Base-by-base conservation (phyloP, 2,797 vertebrate genomes). In the Oreonectes daqikongensis region DNA sequence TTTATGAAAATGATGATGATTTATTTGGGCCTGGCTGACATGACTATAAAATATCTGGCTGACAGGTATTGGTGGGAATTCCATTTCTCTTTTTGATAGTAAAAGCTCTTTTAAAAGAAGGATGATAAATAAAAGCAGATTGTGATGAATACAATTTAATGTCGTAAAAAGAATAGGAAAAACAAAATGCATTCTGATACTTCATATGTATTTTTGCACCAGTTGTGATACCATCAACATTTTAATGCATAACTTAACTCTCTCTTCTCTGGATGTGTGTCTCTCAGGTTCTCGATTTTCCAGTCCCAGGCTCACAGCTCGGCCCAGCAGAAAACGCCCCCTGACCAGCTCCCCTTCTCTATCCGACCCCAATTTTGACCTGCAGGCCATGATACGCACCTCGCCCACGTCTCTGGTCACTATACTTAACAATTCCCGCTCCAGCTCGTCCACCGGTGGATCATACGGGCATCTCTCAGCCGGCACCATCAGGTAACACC, bases 381-480 rank as follows among this genome's bases (percentile, higher is more conserved):
- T 99, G 86, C 97, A 99, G 93, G 95, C 95, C 85, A 96, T 98
- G 95, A 99, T 99, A 86, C 93, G 96, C 82, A 98, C 95, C 55
- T 99, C 97, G 22, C 97, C 97, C 84, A 99, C 97, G 89, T 98
- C 97, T 52, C 91, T 99, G 84, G 95, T 98, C 88, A 98, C 95
- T 53, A 97, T 99, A 89, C 95, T 99, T 84, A 99, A 98, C 90
- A 98, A 97, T 91, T 98, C 97, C 11, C 95, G 96, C 84, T 97
- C 96, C 90, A 99, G 97, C 89, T 98, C 97, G 0, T 98, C 97
- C 88, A 95, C 96, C 83, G 97, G 96, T 88, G 97, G 97, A 81
- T 98, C 97, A 72, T 99, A 98, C 0, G 97, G 97, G n/a, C 97
- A 99, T 89, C 94, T 99, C 85, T 98, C 97, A 40, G 97, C 96